phyloP scores from a whole-genome alignment of 37 sponge, comb jelly and placozoan genomes.

The Tethya wilhelma region DNA sequence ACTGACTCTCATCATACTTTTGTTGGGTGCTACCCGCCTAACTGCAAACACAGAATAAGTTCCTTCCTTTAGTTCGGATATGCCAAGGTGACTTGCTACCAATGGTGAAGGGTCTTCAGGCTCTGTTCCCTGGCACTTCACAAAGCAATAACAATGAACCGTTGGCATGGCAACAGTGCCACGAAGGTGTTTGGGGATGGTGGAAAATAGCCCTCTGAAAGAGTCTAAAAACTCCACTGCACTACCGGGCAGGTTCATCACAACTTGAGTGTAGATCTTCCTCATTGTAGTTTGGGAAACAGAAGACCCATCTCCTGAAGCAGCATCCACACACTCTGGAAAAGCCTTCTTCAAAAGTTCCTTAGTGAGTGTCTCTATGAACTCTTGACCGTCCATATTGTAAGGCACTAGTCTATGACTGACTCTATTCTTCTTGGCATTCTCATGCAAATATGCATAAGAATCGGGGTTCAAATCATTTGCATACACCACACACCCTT shows the following conservation, averaged over 20 bases:
- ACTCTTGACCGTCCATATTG: slow-evolving; percentile 92
- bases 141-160: slow-evolving; percentile 91
- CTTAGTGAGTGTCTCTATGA: slow-evolving; percentile 55
- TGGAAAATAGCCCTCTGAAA: slow-evolving; percentile 39
- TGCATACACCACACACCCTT: slow-evolving; percentile 84
- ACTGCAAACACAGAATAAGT: slow-evolving; percentile 45
- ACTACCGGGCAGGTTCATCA: slow-evolving; percentile 91
- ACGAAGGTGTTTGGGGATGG: slow-evolving; percentile 21
- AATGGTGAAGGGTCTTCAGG: slow-evolving; percentile 34
- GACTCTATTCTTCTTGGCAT: slow-evolving; percentile 79
- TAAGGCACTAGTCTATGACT: slow-evolving; percentile 36
- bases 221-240: slow-evolving; percentile 77
- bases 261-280: slow-evolving; percentile 39
- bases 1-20: slow-evolving; percentile 77
- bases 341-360: slow-evolving; percentile 27
- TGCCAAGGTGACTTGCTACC: slow-evolving; percentile 49
- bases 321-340: background rate
- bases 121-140: slow-evolving; percentile 17
- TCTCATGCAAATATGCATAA: slow-evolving; percentile 67
- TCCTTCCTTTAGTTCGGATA: slow-evolving; percentile 12
- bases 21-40: slow-evolving; percentile 82
- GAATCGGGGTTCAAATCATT: slow-evolving; percentile 96
- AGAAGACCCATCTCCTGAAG: no score
- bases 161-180: slow-evolving; percentile 42
- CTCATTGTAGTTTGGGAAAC: background rate